phyloP scores from a whole-genome alignment of 2,797 vertebrate genomes.

The Cichlasoma orientale region DNA sequence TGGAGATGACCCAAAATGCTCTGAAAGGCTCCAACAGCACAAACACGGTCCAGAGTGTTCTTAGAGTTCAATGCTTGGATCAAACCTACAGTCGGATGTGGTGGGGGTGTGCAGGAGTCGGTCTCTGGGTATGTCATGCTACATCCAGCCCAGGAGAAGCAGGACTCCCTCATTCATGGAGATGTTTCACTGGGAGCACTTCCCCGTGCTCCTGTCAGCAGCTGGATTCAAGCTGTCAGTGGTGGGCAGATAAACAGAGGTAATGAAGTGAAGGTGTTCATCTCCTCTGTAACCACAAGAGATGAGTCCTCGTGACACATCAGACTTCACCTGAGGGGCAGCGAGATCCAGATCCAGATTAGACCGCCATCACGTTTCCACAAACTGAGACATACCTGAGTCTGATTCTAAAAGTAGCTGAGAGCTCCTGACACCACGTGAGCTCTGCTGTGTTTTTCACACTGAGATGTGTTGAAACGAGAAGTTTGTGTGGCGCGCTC shows the following conservation, averaged over 20 bases:
- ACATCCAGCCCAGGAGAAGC: neutral
- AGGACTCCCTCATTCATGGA: neutral
- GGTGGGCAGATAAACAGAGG: neutral
- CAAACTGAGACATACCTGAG: neutral
- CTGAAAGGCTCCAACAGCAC: neutral
- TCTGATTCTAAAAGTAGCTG: neutral
- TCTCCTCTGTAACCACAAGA: neutral
- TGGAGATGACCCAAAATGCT: neutral
- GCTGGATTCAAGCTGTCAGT: neutral
- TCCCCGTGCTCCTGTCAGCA: neutral
- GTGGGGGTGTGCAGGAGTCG: no score
- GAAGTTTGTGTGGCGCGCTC: neutral
- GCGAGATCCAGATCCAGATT: neutral
- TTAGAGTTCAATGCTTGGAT: no score
- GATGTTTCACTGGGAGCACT: neutral
- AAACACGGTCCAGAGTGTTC: neutral
- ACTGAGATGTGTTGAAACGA: neutral
- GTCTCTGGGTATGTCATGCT: no score
- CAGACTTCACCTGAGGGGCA: neutral
- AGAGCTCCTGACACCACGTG: no score
- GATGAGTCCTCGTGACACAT: neutral
- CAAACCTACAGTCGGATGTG: neutral
- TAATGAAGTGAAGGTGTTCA: neutral
- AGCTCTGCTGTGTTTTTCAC: neutral
- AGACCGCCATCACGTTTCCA: neutral